Percentiles rank a stretch among this genome's conserved stretches.
Conservation (phyloP, 2,797 vertebrate species). For the Nasua narica region DNA sequence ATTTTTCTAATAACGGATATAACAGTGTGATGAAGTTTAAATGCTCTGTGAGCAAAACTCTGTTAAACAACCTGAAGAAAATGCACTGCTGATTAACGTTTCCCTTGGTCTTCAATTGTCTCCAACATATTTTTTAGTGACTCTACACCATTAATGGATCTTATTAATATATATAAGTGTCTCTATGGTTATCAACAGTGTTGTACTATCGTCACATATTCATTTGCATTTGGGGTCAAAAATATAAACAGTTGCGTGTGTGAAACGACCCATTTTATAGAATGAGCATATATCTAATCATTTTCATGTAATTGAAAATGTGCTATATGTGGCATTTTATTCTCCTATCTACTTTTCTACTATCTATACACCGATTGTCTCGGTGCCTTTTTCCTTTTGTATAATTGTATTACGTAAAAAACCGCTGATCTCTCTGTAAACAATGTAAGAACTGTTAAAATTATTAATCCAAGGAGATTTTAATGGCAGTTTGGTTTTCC, state of each 20-base stretch:
- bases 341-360: conserved; percentile 81
- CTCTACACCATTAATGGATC: conserved; percentile 66
- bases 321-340: conserved; percentile 78
- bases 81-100: conserved; percentile 68
- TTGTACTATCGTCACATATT: conserved; percentile 67
- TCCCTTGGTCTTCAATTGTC: conserved; percentile 70
- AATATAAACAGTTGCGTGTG: conserved; percentile 62
- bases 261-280: conserved; percentile 61
- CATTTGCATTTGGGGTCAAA: conserved; percentile 69
- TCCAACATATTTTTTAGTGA: conserved; percentile 71
- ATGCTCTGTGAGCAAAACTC: conserved; percentile 84
- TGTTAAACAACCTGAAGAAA: conserved; percentile 79
- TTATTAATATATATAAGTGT: conserved; percentile 50
- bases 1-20: conserved; percentile 84
- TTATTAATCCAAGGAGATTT: conserved; percentile 80
- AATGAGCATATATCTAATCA: conserved; percentile 60
- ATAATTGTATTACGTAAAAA: conserved; percentile 81
- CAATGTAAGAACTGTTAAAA: conserved; percentile 83
- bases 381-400: conserved; percentile 89
- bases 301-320: conserved; percentile 72
- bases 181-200: conserved; percentile 62
- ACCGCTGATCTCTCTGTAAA: conserved; percentile 79
- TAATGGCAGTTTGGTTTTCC: conserved; percentile 73
- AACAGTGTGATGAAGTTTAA: conserved; percentile 71
- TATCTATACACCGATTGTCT: conserved; percentile 85